phyloP scores from a whole-genome alignment of 2,888 invertebrate species.

The Nebria salina region DNA sequence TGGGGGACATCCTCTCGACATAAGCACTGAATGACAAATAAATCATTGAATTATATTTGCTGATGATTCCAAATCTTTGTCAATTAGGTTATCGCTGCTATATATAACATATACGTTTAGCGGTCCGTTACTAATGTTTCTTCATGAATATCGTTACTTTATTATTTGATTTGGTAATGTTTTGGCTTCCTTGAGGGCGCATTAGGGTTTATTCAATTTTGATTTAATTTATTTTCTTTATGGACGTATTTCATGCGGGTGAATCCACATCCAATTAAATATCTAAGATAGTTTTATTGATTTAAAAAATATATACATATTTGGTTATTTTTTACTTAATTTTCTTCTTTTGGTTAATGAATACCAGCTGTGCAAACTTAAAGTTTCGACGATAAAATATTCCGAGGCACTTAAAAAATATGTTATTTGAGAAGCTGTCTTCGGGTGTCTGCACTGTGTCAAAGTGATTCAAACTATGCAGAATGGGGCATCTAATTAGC shows the following conservation, averaged over 20 bases:
- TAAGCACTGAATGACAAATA: conserved; percentile 31
- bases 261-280: too few species aligned
- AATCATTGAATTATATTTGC: conserved; percentile 36
- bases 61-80: conserved; percentile 42
- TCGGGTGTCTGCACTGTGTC: too few species aligned
- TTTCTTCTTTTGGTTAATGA: conserved; percentile 19
- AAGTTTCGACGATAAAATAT: conserved; percentile 36
- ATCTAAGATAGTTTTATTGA: neutral
- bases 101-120: conserved; percentile 12
- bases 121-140: conserved; percentile 34
- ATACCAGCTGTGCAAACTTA: conserved; percentile 34
- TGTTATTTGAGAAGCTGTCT: conserved; percentile 33
- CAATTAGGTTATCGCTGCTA: conserved; percentile 36
- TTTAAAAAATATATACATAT: neutral
- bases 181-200: conserved; percentile 34
- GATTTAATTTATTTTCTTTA: conserved; percentile 28
- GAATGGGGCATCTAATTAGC: too few species aligned
- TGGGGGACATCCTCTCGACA: conserved; percentile 9
- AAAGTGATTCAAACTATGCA: neutral
- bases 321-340: neutral
- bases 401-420: conserved; percentile 27
- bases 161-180: conserved; percentile 36
- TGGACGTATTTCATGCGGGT: neutral
- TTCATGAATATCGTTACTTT: conserved; percentile 34
- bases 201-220: conserved; percentile 31